Base-by-base conservation (phyloP, 2,113 vertebrate genomes). In the Cyprinodon tularosa region DNA sequence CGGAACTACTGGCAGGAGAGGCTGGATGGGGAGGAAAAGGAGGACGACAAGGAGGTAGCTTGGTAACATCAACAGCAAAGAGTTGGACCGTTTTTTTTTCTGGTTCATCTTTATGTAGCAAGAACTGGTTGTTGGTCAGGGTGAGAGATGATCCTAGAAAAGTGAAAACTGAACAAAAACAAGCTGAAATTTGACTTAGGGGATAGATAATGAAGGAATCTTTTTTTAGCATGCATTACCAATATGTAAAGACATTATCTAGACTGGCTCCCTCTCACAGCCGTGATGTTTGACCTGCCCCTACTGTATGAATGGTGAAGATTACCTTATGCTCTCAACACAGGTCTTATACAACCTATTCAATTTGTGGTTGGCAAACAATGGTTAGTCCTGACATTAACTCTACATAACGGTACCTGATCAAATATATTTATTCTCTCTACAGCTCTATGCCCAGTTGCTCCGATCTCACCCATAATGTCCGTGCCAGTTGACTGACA, bases 1-100 rank as follows among this genome's bases (percentile, higher is more conserved):
- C 65, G 93, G 0, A 86, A 82, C 36, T 94, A 92, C 86, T 93
- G 93, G 93, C 92, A 92, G 82, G 90, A 92, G 74, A 82, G 84
- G 15, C 83, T 93, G 67, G 59, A 80, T 48, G 76, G 57, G 0
- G 64, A 74, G 2, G 66, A 79, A 7, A 84, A 81, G 0, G 72
- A 83, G 6, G 76, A 80, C 0, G 76, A 80, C 0, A 61, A 71
- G 37, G 47, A 72, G 69, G 80, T 82, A 84, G 72, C n/a, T 60
- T 38, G 53, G 1, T 57, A 5, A 3, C 2, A 39, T 15, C 62
- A 20, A 17, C 20, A 44, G 17, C 63, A 65, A 11, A 65, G 22
- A 36, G 42, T 42, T 42, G 4, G 42, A 42, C 17, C 20, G 8
- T 17, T 57, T 29, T 29, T 29, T 29, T 29, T 29, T 29, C 7